Percentiles rank a stretch among this genome's conserved stretches.
Evolutionary conservation across 2,797 vertebrate species (phyloP).

Genomic region (Capromys pilorides): DNA sequence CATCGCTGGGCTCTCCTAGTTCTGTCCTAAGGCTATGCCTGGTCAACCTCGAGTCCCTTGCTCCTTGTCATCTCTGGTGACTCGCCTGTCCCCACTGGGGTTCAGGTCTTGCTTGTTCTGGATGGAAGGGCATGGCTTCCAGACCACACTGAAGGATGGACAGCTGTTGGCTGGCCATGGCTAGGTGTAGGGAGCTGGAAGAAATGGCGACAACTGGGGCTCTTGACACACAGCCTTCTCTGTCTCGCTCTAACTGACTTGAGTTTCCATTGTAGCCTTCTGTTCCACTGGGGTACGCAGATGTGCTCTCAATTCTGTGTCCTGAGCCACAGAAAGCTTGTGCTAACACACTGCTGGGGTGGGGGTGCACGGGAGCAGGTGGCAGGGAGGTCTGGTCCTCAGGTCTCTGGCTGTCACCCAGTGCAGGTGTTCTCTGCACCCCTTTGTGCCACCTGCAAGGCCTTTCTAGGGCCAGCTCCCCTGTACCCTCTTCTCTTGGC

Average conservation of each 20-base stretch:
- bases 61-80: background rate
- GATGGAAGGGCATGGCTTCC: background rate
- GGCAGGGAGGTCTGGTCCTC: background rate
- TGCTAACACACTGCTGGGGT: background rate
- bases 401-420: background rate
- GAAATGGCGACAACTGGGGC: background rate
- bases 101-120: background rate
- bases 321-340: background rate
- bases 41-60: accelerated
- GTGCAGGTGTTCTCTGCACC: background rate
- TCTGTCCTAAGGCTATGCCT: background rate
- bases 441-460: background rate
- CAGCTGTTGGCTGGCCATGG: no score
- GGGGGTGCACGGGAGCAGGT: background rate
- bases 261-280: background rate
- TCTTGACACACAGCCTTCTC: accelerated
- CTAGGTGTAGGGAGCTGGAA: background rate
- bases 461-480: background rate
- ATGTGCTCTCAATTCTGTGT: background rate
- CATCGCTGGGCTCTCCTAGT: background rate
- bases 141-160: accelerated
- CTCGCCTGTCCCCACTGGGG: accelerated
- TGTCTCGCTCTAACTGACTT: background rate
- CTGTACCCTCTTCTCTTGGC: background rate
- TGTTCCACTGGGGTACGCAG: background rate